Base-by-base conservation (phyloP, 2,888 invertebrate species). In the Sicus ferrugineus region DNA sequence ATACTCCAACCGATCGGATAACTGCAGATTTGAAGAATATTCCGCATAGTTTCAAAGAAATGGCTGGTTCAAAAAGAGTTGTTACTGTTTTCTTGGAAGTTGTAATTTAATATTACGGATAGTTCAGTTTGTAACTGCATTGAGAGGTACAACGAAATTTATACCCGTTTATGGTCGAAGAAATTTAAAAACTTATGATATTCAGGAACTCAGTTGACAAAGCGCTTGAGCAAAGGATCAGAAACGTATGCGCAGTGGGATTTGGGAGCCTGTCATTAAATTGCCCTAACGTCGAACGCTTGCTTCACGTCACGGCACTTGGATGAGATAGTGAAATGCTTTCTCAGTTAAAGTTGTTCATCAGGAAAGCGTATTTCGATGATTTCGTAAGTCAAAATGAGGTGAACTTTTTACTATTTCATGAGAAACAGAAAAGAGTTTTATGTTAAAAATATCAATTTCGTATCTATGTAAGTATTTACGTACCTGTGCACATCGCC, bases 371-470 rank as follows among this genome's bases (percentile, higher is more conserved):
- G 54, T 4, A 54, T 65, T 64, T 38, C 23, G 54, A 38, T 34
- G 34, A 54, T 54, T 65, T 65, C 54, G 52, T 65, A 54, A 54
- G 65, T 65, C 65, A 65, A 65, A 65, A 54, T 34, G 65, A 65
- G 65, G 65, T 65, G 65, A 65, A 65, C 52, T 65, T 65, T 54
- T 65, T 52, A 65, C 52, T 65, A 65, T 65, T 65, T 65, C 65
- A 65, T 65, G 31, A 65, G 65, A 31, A n/a, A 34, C 28, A 38
- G 30, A 23, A 23, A 38, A 3, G 38, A 59, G 21, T 26, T 6
- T 3, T 61, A 61, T 61, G 61, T 34, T 61, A 61, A 61, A 61
- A 61, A 30, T 6, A 9, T 23, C 21, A 19, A 52, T 23, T 52
- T 52, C n/a, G n/a, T n/a, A n/a, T n/a, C n/a, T n/a, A n/a, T n/a